Evolutionary conservation across 2,888 invertebrate genomes (phyloP).

Genomic region (Oxystoma pomonae): DNA sequence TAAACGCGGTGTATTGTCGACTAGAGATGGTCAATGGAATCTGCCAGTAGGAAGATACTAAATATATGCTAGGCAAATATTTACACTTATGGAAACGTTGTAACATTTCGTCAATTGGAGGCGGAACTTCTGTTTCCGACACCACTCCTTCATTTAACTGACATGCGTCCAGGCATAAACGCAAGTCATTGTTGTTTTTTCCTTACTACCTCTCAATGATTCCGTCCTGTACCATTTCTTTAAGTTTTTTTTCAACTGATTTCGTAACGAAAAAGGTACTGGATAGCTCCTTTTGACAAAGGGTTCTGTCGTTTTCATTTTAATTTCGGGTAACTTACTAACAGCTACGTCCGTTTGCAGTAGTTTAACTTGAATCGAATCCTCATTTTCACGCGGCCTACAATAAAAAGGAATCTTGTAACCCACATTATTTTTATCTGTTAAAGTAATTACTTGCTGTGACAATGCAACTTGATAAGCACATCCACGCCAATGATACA

Average conservation of each 20-base stretch:
- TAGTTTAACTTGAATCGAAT: neutral
- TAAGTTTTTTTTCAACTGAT: slow-evolving; percentile 6
- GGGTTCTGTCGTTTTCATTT: slow-evolving; percentile 6
- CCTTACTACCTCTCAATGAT: slow-evolving; percentile 10
- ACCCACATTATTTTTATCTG: neutral
- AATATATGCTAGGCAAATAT: slow-evolving; percentile 10
- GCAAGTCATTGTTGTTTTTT: slow-evolving; percentile 13
- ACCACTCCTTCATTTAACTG: slow-evolving; percentile 27
- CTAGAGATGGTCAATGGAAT: slow-evolving; percentile 19
- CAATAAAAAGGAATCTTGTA: neutral
- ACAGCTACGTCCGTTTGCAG: slow-evolving; percentile 5
- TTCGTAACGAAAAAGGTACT: slow-evolving; percentile 8
- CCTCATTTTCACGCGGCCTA: neutral
- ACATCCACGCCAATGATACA: neutral
- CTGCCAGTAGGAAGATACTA: slow-evolving; percentile 23
- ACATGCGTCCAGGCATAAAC: slow-evolving; percentile 16
- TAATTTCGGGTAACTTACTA: slow-evolving; percentile 11
- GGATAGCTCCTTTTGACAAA: slow-evolving; percentile 13
- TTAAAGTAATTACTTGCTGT: neutral
- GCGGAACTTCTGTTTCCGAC: slow-evolving; percentile 31
- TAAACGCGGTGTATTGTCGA: slow-evolving; percentile 23
- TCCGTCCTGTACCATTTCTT: slow-evolving; percentile 12
- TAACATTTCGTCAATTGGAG: slow-evolving; percentile 24
- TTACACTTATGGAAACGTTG: slow-evolving; percentile 2
- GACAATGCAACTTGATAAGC: neutral